Conservation (phyloP, 2,797 vertebrate genomes). For the Apogon talboti region DNA sequence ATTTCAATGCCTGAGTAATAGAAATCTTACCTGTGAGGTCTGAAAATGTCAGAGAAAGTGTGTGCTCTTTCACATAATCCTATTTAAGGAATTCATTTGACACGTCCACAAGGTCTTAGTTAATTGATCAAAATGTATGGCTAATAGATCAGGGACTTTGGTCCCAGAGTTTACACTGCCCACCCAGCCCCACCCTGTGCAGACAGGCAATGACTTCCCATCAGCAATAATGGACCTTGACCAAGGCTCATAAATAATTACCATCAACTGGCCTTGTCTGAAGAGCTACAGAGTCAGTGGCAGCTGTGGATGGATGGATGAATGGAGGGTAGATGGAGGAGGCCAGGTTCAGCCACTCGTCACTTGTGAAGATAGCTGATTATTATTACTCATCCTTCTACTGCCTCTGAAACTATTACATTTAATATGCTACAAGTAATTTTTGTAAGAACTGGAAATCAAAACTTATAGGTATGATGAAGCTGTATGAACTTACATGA, state of each 20-base stretch:
- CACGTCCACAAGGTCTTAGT: constrained; percentile 45
- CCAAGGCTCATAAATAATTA: constrained; percentile 85
- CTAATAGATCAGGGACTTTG: constrained; percentile 66
- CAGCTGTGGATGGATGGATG: constrained; percentile 43
- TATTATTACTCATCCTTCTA: constrained; percentile 5
- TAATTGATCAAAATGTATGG: constrained; percentile 65
- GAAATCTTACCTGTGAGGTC: constrained; percentile 28
- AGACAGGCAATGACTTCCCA: constrained; percentile 78
- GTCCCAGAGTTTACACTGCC: constrained; percentile 57
- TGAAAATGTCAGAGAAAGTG: constrained; percentile 22
- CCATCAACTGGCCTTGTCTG: constrained; percentile 77
- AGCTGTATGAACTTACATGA: too few relatives aligned
- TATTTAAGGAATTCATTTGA: constrained; percentile 44
- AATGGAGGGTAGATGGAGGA: constrained; percentile 17
- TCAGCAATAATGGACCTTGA: constrained; percentile 83
- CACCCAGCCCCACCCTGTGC: constrained; percentile 39
- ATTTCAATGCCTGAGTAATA: constrained; percentile 34
- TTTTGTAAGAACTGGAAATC: neutral
- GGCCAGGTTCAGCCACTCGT: constrained; percentile 33
- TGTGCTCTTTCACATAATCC: constrained; percentile 25
- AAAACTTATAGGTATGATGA: too few relatives aligned
- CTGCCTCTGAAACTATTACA: constrained; percentile 10
- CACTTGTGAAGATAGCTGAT: constrained; percentile 40
- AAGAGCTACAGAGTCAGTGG: constrained; percentile 58
- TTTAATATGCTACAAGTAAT: constrained; percentile 6